Evolutionary conservation across 2,797 vertebrate genomes (phyloP).

Genomic region (Rhincodon typus): DNA sequence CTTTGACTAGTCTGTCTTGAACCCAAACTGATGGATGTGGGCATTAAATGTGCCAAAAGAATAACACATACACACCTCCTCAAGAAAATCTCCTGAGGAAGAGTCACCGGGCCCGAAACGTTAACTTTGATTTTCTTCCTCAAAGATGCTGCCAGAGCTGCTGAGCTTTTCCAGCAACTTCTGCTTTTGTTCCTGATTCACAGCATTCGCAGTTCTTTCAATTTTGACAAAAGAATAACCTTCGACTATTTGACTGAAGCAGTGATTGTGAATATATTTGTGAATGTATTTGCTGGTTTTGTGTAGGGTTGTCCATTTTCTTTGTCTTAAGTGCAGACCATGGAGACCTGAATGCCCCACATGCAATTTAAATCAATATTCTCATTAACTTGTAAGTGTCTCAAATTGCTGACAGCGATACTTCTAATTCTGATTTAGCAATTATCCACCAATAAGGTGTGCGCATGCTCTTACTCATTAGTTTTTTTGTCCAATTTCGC

Average conservation of each 20-base stretch:
- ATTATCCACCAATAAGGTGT: neutral
- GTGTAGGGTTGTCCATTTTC: neutral
- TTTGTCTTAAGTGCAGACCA: neutral
- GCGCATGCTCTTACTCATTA: neutral
- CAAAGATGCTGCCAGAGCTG: too few relatives aligned
- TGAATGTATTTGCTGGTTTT: neutral
- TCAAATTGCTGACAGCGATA: neutral
- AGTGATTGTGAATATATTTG: neutral
- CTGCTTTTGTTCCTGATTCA: too few relatives aligned
- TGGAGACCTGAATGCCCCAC: neutral
- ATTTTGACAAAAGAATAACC: too few relatives aligned
- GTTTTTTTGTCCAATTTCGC: neutral
- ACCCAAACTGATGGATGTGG: too few relatives aligned
- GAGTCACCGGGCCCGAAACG: too few relatives aligned
- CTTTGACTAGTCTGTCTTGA: too few relatives aligned
- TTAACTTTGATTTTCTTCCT: too few relatives aligned
- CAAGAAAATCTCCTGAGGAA: too few relatives aligned
- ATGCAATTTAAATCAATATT: neutral
- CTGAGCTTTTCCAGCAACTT: too few relatives aligned
- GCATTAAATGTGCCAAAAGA: too few relatives aligned
- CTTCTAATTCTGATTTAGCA: neutral
- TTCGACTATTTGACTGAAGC: neutral
- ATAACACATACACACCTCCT: too few relatives aligned
- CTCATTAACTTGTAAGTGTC: neutral
- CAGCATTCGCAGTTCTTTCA: too few relatives aligned